Base-by-base conservation (phyloP, 2,113 vertebrate genomes). In the Indicator indicator region DNA sequence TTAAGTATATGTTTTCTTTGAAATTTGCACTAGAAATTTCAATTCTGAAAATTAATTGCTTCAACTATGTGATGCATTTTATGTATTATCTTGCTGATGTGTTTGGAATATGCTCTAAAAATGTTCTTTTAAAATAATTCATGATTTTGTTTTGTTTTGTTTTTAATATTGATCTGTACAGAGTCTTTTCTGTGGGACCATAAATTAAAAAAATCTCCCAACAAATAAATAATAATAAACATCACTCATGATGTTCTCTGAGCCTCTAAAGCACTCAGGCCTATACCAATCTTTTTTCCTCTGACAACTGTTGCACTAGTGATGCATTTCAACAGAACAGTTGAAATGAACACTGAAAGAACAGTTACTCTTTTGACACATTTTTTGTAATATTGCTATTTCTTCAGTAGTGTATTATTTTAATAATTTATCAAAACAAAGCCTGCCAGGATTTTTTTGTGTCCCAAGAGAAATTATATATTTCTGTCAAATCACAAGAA, bases 171-270 rank as follows among this genome's bases (percentile, higher is more conserved):
- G 30, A 68, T 71, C 89, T 85, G 4, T 77, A 74, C 20, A 81
- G 5, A 59, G 1, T 15, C 17, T 4, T 44, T 11, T 80, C 24
- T 76, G 26, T n/a, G 17, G 18, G 55, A 54, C 14, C 9, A 54
- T 30, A 28, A 15, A 80, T 77, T 77, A 94, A 92, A 85, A 79
- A 74, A 62, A 85, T 2, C 5, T 70, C 15, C 21, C 16, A 85
- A 83, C 33, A 95, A 95, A 95, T 94, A 94, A 93, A 95, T 93
- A 86, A 89, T 75, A 88, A 89, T 95, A 90, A 89, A 89, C n/a
- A 54, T 91, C 65, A 81, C n/a, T 95, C 74, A 60, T 40, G 14
- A 16, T 89, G 48, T 94, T 95, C 68, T 82, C 60, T 71, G 46
- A 87, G 84, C 64, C 81, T 94, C 75, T 74, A 63, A 88, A 86